phyloP scores from a whole-genome alignment of 2,113 vertebrate species.

The Ardeotis arabs region DNA sequence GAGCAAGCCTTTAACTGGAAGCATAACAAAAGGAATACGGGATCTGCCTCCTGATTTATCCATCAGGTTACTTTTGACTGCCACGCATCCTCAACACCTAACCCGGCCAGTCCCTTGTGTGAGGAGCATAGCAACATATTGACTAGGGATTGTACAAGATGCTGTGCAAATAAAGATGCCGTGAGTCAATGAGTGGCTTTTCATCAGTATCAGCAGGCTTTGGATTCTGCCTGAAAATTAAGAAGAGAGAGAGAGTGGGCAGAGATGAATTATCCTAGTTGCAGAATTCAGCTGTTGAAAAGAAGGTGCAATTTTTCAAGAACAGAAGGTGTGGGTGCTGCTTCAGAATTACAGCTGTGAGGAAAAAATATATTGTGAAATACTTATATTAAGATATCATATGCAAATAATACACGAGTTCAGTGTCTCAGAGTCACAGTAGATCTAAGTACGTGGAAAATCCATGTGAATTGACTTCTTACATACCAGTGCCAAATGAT shows the following conservation, averaged over 20 bases:
- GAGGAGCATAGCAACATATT: not conserved
- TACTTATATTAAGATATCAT: conserved; percentile 11
- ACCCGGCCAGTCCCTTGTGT: not conserved
- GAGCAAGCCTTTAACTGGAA: not conserved
- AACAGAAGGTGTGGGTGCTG: conserved; percentile 15
- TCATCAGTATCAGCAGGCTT: not conserved
- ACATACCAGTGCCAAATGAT: not conserved
- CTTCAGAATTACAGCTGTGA: conserved; percentile 12
- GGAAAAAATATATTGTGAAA: conserved; percentile 12
- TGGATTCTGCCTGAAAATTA: not conserved
- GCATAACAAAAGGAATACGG: not conserved
- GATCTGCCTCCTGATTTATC: not conserved
- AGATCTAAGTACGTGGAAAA: not conserved
- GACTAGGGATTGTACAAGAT: not conserved
- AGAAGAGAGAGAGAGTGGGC: not conserved
- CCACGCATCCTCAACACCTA: not conserved
- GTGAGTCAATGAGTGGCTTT: not conserved
- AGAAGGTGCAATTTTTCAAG: conserved; percentile 7
- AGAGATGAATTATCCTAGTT: not conserved
- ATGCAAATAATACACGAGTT: not conserved
- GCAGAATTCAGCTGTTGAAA: conserved; percentile 3
- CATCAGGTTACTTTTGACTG: not conserved
- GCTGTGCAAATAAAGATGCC: not conserved
- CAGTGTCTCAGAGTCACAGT: not conserved
- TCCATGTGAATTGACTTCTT: not conserved